Evolutionary conservation across 2,888 invertebrate genomes (phyloP).

Genomic region (Sarcophaga carnaria): DNA sequence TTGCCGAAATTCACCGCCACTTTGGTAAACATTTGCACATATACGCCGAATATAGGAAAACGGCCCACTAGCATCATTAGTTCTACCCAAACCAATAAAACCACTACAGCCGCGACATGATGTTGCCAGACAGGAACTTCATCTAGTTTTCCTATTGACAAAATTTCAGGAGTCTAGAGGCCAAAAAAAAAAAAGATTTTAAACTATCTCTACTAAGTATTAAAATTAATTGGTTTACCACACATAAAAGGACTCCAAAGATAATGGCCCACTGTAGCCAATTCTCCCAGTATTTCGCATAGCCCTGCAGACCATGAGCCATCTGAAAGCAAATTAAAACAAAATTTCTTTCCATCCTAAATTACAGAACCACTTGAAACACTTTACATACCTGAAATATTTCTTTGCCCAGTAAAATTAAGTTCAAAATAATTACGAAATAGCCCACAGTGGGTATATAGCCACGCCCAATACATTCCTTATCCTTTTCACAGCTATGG

Average conservation of each 20-base stretch:
- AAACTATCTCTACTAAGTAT: no score
- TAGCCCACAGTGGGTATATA: slow-evolving; percentile 83
- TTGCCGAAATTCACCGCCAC: slow-evolving; percentile 92
- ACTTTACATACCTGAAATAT: slow-evolving; percentile 81
- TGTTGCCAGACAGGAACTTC: slow-evolving; percentile 87
- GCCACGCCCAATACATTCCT: slow-evolving; percentile 75
- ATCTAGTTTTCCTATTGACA: slow-evolving; percentile 75
- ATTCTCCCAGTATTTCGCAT: slow-evolving; percentile 92
- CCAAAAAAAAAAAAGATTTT: slow-evolving; percentile 7
- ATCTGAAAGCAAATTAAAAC: slow-evolving; percentile 82
- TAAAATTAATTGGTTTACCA: slow-evolving; percentile 81
- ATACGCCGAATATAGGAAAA: slow-evolving; percentile 92
- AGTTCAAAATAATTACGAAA: slow-evolving; percentile 85
- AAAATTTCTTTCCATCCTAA: neutral
- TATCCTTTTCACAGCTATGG: slow-evolving; percentile 76
- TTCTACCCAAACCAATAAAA: slow-evolving; percentile 91
- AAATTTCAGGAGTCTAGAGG: slow-evolving; percentile 78
- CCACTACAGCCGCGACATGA: slow-evolving; percentile 90
- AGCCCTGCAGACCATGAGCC: slow-evolving; percentile 87
- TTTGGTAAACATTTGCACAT: slow-evolving; percentile 94
- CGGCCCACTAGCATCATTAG: slow-evolving; percentile 93
- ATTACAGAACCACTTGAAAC: neutral
- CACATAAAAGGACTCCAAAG: slow-evolving; percentile 87
- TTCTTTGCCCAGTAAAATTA: slow-evolving; percentile 87
- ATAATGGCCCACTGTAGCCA: slow-evolving; percentile 92